Base-by-base conservation (phyloP, 2,888 invertebrate genomes). In the Neocrepidodera transversa region DNA sequence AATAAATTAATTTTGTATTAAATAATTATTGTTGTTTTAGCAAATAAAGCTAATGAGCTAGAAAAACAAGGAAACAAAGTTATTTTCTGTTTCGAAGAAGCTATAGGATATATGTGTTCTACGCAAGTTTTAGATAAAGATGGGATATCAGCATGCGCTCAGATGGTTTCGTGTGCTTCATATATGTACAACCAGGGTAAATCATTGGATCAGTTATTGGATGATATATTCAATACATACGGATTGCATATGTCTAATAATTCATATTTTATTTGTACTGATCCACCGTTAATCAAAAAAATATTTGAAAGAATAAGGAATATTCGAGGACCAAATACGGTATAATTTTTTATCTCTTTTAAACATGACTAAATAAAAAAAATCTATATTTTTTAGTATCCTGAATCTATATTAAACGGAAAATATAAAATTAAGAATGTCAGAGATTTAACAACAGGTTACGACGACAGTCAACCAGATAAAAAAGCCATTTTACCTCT, bases 61-160 rank as follows among this genome's bases (percentile, higher is more conserved):
- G 79, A 88, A 28, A 81, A 86, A 56, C 79, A 88, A 54, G 91
- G 88, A 18, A 92, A 93, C 71, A 80, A 82, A 7, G 92, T 97
- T 0, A 78, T 99, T 51, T 95, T 97, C 80, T 96, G 97, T 0
- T 99, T 92, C 79, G 99, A 99, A 78, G 99, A 99, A 81, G 97
- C 98, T 0, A 97, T 99, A 74, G 99, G 97, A 0, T 98, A 93
- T 76, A 97, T 99, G 97, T 92, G 93, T 75, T 90, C 91, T n/a
- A 84, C 87, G 1, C 82, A 82, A 3, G 95, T 97, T 2, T 82
- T 96, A 2, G 99, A 99, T 77, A 99, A 99, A 77, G 99, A 99
- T 80, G 99, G 99, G 0, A 86, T 99, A 1, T 91, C 91, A 28
- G 97, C 97, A 0, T 95, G 93, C 0, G 89, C 89, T 11, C 86